These are phyloP conservation scores for Drosophila nebulosa DNA, from an alignment of 1,140 invertebrate species.

Conservation along the genomic window DNA sequence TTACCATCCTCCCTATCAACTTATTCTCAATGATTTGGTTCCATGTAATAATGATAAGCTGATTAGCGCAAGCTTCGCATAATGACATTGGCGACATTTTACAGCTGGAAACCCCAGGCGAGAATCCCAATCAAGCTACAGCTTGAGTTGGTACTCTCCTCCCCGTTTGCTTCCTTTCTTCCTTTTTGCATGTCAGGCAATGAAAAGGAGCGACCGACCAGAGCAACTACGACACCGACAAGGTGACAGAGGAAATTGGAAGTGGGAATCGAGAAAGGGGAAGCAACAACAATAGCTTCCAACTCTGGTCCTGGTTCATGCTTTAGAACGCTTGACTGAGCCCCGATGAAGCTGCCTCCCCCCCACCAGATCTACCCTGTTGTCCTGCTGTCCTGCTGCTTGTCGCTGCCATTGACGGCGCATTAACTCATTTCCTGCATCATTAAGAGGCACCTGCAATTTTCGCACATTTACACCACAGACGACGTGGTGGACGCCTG, in stretches of 20 bases:
- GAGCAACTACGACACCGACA: background rate
- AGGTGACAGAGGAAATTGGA: background rate
- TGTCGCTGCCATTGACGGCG: constrained; percentile 52
- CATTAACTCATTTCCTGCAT: constrained; percentile 77
- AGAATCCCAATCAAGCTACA: constrained; percentile 46
- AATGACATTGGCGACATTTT: constrained; percentile 70
- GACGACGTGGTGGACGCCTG: background rate
- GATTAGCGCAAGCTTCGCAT: constrained; percentile 62
- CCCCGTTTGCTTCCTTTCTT: background rate
- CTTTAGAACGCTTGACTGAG: constrained; percentile 34
- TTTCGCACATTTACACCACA: constrained; percentile 54
- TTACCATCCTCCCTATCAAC: background rate
- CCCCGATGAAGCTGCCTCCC: background rate
- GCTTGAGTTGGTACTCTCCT: background rate
- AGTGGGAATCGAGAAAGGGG: background rate
- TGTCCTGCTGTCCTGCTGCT: constrained; percentile 6
- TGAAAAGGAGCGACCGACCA: background rate
- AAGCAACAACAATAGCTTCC: constrained; percentile 25
- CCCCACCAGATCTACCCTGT: background rate
- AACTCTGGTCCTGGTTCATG: constrained; percentile 10
- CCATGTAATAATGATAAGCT: constrained; percentile 73
- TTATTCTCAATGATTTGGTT: background rate
- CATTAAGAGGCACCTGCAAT: constrained; percentile 69
- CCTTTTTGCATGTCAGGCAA: constrained; percentile 7
- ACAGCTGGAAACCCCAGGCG: constrained; percentile 38